Base-by-base conservation (phyloP, 1,140 invertebrate species). In the Calycopis cecrops region DNA sequence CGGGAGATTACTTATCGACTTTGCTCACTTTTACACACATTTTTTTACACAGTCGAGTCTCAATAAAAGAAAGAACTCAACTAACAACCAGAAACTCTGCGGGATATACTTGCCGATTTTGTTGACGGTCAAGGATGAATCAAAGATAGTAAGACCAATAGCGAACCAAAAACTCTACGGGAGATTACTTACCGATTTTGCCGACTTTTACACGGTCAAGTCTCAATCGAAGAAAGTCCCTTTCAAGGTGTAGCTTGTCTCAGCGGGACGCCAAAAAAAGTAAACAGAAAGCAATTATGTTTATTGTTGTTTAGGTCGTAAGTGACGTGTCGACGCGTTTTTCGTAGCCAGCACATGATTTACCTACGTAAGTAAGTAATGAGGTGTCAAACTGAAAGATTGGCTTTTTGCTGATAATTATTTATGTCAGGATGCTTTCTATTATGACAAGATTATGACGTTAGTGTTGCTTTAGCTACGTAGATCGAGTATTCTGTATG, bases 261-360 rank as follows among this genome's bases (percentile, higher is more conserved):
- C 40, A 17, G 12, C 35, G 34, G 51, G 12, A 54, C 9, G 60
- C 52, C 65, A 71, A 71, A 76, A 79, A 62, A 76, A 66, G 63
- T n/a, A 64, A 69, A 70, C 74, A 71, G 68, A 69, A 63, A 54
- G 50, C 57, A 60, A 73, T 79, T 60, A 64, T 72, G 62, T 71
- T 69, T 73, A 54, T 71, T 65, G 62, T 74, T 70, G 64, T 69
- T 67, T 71, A 48, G 35, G 57, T 35, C 47, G 60, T 65, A 62
- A 69, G 62, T 70, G 71, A 76, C 35, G 53, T 63, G 55, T 58
- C 54, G 65, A 59, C 53, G 57, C 48, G 28, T 57, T 16, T 62
- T 59, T 63, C 52, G 48, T 63, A 33, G 44, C 37, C 10, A 9
- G 40, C 40, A 16, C 40, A 18, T 17, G 14, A 16, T 44, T 9